These are phyloP conservation scores for Neosalanx taihuensis DNA, from an alignment of 2,797 vertebrate genomes.

Conservation along the genomic window DNA sequence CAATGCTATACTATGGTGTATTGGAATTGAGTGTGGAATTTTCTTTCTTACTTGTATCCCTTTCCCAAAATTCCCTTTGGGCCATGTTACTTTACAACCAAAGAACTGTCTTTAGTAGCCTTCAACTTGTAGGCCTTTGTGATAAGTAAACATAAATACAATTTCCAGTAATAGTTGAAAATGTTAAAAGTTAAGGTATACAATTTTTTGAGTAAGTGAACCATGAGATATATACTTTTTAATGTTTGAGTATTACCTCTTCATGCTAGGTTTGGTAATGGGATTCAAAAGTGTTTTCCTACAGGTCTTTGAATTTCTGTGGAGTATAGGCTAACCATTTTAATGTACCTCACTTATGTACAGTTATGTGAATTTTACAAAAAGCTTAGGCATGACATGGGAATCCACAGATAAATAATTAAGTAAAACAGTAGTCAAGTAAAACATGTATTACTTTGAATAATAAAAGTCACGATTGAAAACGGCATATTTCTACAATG, in stretches of 20 bases:
- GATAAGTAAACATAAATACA: neutral
- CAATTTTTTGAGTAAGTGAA: too few relatives aligned
- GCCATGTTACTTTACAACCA: constrained; percentile 38
- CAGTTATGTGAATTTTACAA: constrained; percentile 9
- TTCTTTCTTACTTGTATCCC: too few relatives aligned
- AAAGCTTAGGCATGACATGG: neutral
- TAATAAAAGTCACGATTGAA: too few relatives aligned
- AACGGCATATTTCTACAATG: too few relatives aligned
- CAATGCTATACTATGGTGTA: too few relatives aligned
- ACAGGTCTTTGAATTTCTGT: constrained; percentile 18
- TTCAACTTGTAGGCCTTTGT: neutral
- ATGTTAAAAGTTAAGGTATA: too few relatives aligned
- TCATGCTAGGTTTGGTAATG: constrained; percentile 20
- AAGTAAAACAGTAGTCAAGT: too few relatives aligned
- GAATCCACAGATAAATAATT: neutral
- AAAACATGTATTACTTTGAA: too few relatives aligned
- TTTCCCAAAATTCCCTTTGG: neutral
- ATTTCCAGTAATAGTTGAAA: too few relatives aligned
- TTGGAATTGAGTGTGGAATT: neutral
- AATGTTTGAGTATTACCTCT: constrained; percentile 5
- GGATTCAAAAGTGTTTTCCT: constrained; percentile 11
- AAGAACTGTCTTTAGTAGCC: constrained; percentile 39
- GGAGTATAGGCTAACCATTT: constrained; percentile 11
- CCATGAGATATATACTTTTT: neutral
- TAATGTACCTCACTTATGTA: constrained; percentile 13